Conservation (phyloP, 2,113 vertebrate species). For the Pitta sordida region DNA sequence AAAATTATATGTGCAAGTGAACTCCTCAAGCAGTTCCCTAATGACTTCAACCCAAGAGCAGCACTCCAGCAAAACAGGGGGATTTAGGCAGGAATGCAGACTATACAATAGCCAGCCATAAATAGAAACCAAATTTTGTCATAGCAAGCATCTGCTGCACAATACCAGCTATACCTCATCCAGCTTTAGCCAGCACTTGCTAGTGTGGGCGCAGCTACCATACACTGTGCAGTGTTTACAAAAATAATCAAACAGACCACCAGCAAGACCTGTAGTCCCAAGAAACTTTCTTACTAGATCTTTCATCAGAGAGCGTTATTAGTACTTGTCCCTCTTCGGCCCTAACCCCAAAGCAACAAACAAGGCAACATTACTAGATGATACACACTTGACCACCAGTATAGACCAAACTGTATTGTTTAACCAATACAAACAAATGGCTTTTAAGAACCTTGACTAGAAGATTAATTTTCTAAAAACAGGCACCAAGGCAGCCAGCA, state of each 20-base stretch:
- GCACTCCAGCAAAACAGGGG: not conserved
- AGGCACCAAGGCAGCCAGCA: not conserved
- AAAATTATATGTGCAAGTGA: slow-evolving; percentile 58
- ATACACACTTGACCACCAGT: not conserved
- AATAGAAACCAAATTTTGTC: slow-evolving; percentile 38
- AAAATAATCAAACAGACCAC: not conserved
- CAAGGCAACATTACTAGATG: not conserved
- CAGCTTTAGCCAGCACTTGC: rapidly evolving
- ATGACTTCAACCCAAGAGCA: slow-evolving; percentile 28
- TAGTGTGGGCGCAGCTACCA: rapidly evolving
- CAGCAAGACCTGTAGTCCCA: not conserved
- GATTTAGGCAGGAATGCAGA: slow-evolving; percentile 47
- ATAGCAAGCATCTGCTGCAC: not conserved
- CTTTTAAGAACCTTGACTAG: not conserved
- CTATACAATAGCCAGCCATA: not conserved
- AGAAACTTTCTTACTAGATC: not conserved
- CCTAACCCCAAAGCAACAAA: not conserved
- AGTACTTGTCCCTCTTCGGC: not conserved
- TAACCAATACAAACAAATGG: not conserved
- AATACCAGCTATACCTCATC: not conserved
- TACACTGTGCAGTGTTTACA: rapidly evolving
- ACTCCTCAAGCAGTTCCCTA: slow-evolving; percentile 10
- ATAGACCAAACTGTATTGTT: not conserved
- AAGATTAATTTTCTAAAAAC: not conserved
- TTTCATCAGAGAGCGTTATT: not conserved